phyloP scores from a whole-genome alignment of 2,888 invertebrate species.

The Meandrusa payeni region DNA sequence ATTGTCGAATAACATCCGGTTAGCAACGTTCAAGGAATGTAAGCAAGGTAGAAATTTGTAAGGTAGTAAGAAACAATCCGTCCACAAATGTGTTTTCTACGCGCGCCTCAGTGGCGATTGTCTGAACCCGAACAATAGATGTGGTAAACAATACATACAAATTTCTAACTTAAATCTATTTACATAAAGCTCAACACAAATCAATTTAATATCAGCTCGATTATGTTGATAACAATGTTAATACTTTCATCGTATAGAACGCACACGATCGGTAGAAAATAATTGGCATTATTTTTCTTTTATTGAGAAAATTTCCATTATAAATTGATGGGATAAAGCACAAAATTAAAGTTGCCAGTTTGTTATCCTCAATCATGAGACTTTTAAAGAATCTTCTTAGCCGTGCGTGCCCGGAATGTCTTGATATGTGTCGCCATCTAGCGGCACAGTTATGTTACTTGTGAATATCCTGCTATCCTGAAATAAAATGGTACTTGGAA shows the following conservation, averaged over 20 bases:
- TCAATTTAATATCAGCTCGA: background rate
- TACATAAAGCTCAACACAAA: slow-evolving; percentile 7
- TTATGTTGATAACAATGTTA: background rate
- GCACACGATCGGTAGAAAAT: background rate
- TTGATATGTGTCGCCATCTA: slow-evolving; percentile 3
- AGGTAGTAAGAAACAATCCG: slow-evolving; percentile 55
- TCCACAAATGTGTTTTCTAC: slow-evolving; percentile 54
- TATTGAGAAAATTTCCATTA: background rate
- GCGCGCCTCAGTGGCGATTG: background rate
- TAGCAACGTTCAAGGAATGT: slow-evolving; percentile 3
- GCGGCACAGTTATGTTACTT: slow-evolving; percentile 42
- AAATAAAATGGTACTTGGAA: slow-evolving; percentile 64
- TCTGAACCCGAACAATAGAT: slow-evolving; percentile 5
- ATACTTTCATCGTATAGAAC: background rate
- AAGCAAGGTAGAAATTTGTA: slow-evolving; percentile 19
- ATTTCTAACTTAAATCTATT: slow-evolving; percentile 13
- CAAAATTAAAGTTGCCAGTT: slow-evolving; percentile 11
- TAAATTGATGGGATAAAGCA: background rate
- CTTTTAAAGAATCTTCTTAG: background rate
- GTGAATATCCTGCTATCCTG: slow-evolving; percentile 56
- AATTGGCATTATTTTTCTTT: slow-evolving; percentile 6
- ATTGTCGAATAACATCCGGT: background rate
- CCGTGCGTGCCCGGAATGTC: slow-evolving; percentile 6
- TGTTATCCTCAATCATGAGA: slow-evolving; percentile 3
- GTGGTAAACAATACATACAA: slow-evolving; percentile 4